Conservation (phyloP, 2,888 invertebrate species). For the Diarsia brunnea region DNA sequence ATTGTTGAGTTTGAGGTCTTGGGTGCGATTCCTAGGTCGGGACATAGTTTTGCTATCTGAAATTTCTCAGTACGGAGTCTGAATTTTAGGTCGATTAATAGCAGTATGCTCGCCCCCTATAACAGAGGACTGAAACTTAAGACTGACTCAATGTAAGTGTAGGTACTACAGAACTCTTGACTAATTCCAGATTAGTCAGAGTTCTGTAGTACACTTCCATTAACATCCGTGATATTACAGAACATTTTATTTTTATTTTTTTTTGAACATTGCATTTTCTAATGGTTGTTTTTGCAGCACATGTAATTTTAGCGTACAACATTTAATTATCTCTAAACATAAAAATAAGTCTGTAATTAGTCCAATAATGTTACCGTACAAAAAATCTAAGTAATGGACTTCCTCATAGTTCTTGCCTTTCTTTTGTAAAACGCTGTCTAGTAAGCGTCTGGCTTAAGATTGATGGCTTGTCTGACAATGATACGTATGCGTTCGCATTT, state of each 20-base stretch:
- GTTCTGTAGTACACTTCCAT: too few species aligned
- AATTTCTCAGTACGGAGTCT: background rate
- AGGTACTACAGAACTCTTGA: background rate
- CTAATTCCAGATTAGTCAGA: too few species aligned
- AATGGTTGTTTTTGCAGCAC: background rate
- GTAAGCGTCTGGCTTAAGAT: constrained; percentile 42
- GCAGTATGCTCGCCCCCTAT: background rate
- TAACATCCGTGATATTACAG: too few species aligned
- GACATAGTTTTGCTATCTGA: background rate
- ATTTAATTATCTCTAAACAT: constrained; percentile 3
- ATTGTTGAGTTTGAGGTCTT: background rate
- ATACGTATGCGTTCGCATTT: constrained; percentile 27
- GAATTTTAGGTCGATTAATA: background rate
- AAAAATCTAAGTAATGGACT: constrained; percentile 11
- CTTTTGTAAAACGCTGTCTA: constrained; percentile 34
- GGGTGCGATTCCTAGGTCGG: background rate
- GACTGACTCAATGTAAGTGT: background rate
- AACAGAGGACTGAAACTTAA: background rate
- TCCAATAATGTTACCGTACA: background rate
- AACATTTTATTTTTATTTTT: too few species aligned
- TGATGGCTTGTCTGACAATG: constrained; percentile 45
- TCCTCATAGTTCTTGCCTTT: constrained; percentile 22
- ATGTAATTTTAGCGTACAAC: background rate
- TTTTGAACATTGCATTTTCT: background rate
- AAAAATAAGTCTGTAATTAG: constrained; percentile 5